These are phyloP conservation scores for Cyanistes caeruleus DNA, from an alignment of 2,113 vertebrate species.

Conservation along the genomic window DNA sequence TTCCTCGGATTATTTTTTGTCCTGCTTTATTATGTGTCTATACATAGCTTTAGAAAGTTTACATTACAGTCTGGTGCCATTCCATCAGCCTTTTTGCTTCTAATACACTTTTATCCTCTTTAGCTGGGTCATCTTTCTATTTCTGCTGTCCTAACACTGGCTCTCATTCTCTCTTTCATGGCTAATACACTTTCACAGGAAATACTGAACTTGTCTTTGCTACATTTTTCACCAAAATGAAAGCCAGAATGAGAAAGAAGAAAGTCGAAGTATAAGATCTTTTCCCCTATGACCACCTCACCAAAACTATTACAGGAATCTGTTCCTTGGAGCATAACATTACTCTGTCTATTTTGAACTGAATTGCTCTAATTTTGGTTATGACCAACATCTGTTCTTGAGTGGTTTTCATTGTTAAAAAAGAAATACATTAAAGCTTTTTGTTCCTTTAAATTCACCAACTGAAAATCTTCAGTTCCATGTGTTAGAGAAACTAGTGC, in stretches of 20 bases:
- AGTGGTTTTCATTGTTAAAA: constrained; percentile 23
- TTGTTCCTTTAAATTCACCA: constrained; percentile 20
- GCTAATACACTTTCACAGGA: not conserved
- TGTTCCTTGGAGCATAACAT: not conserved
- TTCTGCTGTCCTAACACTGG: not conserved
- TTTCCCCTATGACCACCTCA: not conserved
- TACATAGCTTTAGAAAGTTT: not conserved
- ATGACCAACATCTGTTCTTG: constrained; percentile 13
- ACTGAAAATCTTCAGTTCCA: not conserved
- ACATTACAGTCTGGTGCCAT: not conserved
- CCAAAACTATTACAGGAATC: not conserved
- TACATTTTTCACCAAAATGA: constrained; percentile 2
- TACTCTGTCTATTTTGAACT: not conserved
- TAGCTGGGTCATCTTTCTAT: not conserved
- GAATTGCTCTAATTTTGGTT: constrained; percentile 9
- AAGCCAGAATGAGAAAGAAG: constrained; percentile 10
- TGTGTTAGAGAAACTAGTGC: not conserved
- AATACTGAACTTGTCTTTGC: not conserved
- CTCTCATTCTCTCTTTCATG: not conserved
- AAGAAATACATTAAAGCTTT: constrained; percentile 12
- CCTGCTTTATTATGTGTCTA: not conserved
- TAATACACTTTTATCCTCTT: not conserved
- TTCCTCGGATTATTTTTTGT: not conserved
- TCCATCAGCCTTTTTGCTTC: not conserved
- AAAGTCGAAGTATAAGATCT: not conserved